Evolutionary conservation across 2,888 invertebrate species (phyloP), one percentile per base, ranked within the genome.

Genomic region (Apamea anceps): DNA sequence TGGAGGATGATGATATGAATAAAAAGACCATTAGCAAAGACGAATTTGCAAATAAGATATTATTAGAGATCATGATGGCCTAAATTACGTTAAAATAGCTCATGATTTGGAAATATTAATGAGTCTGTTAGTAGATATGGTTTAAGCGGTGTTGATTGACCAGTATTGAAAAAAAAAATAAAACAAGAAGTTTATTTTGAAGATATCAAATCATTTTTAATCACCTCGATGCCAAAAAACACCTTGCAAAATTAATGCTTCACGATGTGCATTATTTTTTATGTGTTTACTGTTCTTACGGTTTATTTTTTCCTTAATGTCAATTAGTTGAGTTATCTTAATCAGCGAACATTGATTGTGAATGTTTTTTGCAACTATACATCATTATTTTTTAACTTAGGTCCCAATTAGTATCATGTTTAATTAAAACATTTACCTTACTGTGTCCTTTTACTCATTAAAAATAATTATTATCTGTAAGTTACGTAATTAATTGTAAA

Each of bases 351-450:
- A 67, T 86, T 86, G 65, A 75, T 79, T 72, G 65, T 79, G 65
- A 82, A 78, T 72, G 67, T 62, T 86, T 79, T 82, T 86, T 71
- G 48, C 21, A 51, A 7, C 0, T 42, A 42, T 45, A 85, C 68
- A 77, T 82, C 82, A 85, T 75, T 70, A 78, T 82, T 85, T 85
- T 72, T 81, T 74, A 65, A 82, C 75, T 54, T 51, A 78, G 65
- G 42, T 70, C 62, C 85, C 83, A 85, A 83, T 85, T 85, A 85
- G 83, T 82, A 74, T 82, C 42, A 77, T 21, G 45, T 72, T 79
- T 21, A 75, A 86, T 79, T 76, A 76, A 62, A 77, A 85, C 18
- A 48, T 37, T 67, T 68, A 67, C 51, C 65, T 66, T 63, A 77
- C 54, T 57, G 63, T 21, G 65, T 75, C 67, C 62, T 75, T 77